phyloP scores from a whole-genome alignment of 2,113 vertebrate species.

The western clawed frog (Xenopus tropicalis) region DNA sequence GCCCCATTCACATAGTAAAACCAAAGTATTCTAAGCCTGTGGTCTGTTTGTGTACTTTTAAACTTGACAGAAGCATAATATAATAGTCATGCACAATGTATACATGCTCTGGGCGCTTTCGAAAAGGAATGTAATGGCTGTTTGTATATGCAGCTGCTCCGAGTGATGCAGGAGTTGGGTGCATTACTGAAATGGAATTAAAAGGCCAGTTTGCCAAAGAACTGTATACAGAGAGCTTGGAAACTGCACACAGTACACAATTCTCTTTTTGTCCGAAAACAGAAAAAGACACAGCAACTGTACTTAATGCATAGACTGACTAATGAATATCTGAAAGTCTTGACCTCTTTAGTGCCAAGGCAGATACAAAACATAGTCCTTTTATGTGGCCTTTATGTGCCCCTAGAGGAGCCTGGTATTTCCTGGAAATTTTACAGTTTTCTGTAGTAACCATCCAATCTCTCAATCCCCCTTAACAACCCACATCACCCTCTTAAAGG shows the following conservation, averaged over 20 bases:
- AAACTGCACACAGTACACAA: conserved; percentile 5
- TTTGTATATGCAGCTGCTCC: conserved; percentile 26
- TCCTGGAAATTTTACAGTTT: too few species aligned
- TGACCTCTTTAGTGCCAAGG: too few species aligned
- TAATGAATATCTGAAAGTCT: too few species aligned
- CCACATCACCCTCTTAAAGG: too few species aligned
- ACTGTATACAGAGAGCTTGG: background rate
- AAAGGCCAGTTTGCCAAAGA: background rate
- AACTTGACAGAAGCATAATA: conserved; percentile 18
- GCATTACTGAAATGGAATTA: background rate
- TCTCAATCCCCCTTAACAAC: too few species aligned
- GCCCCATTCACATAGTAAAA: background rate
- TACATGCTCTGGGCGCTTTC: background rate
- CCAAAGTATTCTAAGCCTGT: background rate
- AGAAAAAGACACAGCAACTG: background rate
- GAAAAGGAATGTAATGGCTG: background rate
- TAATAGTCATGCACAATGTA: conserved; percentile 3
- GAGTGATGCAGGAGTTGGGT: background rate
- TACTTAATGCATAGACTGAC: too few species aligned
- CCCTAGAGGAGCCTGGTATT: too few species aligned
- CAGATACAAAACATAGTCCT: too few species aligned
- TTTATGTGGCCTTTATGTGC: too few species aligned
- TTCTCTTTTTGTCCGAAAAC: background rate
- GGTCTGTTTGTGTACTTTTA: conserved; percentile 15
- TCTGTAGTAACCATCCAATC: too few species aligned